Conservation (phyloP, 2,797 vertebrate genomes). For the Neomorphus geoffroyi region DNA sequence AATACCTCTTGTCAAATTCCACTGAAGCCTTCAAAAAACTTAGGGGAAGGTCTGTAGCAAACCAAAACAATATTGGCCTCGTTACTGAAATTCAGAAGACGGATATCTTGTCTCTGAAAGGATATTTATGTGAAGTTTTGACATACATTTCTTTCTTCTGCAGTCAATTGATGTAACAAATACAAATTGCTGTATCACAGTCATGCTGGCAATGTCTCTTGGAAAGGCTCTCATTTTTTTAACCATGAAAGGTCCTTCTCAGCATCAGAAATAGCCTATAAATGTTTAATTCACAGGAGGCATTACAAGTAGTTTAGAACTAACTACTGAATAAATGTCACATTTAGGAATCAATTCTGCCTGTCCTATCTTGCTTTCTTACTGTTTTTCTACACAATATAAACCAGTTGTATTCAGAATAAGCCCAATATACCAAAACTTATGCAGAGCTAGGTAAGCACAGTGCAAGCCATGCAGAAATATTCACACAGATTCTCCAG, state of each 20-base stretch:
- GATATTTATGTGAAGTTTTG: background rate
- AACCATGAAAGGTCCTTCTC: background rate
- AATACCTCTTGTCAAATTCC: conserved; percentile 43
- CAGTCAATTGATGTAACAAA: background rate
- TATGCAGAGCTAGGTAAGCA: background rate
- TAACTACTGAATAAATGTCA: background rate
- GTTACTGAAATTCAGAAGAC: background rate
- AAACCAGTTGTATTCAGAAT: background rate
- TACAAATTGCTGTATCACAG: background rate
- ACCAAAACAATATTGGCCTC: background rate
- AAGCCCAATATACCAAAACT: background rate
- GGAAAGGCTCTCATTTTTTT: background rate
- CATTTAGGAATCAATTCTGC: background rate
- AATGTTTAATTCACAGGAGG: background rate
- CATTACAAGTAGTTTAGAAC: background rate
- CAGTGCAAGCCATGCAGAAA: background rate
- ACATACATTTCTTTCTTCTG: background rate
- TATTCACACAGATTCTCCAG: background rate
- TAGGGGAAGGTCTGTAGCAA: background rate
- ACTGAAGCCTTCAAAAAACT: conserved; percentile 8
- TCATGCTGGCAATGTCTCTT: background rate
- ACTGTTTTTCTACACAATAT: background rate
- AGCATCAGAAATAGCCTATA: background rate
- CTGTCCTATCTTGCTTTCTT: background rate
- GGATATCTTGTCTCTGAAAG: background rate